phyloP scores from a whole-genome alignment of 2,797 vertebrate genomes.

The Vultur gryphus region DNA sequence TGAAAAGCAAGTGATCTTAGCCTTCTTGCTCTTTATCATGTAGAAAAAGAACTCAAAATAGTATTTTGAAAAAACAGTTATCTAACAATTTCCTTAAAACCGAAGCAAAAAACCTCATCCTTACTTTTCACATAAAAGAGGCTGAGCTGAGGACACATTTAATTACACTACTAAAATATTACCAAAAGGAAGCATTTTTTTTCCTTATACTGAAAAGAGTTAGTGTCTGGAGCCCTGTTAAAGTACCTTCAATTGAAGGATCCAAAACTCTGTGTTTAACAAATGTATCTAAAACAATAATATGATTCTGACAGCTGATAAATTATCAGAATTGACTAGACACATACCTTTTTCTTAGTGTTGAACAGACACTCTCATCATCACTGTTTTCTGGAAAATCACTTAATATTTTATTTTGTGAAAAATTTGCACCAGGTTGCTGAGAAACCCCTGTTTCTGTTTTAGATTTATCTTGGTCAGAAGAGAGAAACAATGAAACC shows the following conservation, averaged over 20 bases:
- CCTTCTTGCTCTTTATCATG: not conserved
- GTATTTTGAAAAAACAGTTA: not conserved
- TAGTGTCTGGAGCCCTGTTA: not conserved
- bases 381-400: slow-evolving; percentile 28
- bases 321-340: not conserved
- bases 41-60: not conserved
- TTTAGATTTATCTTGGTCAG: slow-evolving; percentile 47
- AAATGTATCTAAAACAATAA: not conserved
- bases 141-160: not conserved
- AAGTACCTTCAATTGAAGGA: not conserved
- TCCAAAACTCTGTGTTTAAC: not conserved
- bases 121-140: not conserved
- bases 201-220: not conserved
- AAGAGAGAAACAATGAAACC: slow-evolving; percentile 23
- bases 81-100: not conserved
- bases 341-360: slow-evolving; percentile 69
- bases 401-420: slow-evolving; percentile 18
- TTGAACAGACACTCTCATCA: slow-evolving; percentile 47
- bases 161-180: not conserved
- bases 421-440: slow-evolving; percentile 3
- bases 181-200: not conserved
- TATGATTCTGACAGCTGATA: not conserved
- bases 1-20: not conserved
- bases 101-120: not conserved
- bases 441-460: not conserved